These are phyloP conservation scores for Sinhomidia bicolor DNA, from an alignment of 2,888 invertebrate species.

Conservation along the genomic window DNA sequence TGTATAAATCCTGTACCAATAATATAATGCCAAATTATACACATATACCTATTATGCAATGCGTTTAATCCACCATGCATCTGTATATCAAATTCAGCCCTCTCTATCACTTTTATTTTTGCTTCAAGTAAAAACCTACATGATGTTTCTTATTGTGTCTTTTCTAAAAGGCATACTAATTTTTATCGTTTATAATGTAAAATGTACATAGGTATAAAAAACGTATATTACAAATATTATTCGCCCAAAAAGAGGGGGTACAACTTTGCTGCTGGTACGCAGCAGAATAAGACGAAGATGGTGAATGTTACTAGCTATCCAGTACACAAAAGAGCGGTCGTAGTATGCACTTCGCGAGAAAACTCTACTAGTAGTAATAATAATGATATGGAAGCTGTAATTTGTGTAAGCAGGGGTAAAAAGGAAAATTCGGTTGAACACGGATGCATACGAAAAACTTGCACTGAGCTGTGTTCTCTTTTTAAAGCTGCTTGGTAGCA, in stretches of 20 bases:
- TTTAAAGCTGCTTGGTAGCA: too few species aligned
- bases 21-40: neutral
- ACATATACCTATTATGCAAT: neutral
- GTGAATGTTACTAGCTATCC: constrained; percentile 31
- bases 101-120: constrained; percentile 17
- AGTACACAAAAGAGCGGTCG: neutral
- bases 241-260: neutral
- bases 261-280: neutral
- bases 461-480: too few species aligned
- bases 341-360: neutral
- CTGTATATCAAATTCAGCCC: constrained; percentile 22
- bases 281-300: neutral
- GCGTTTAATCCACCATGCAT: constrained; percentile 12
- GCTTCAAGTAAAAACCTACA: neutral
- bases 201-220: neutral
- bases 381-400: neutral
- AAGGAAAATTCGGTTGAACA: constrained; percentile 14
- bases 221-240: too few species aligned
- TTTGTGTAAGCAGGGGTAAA: neutral
- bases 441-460: constrained; percentile 16
- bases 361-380: neutral
- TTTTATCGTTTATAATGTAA: neutral
- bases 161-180: too few species aligned
- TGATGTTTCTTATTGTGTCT: too few species aligned
- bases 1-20: neutral